Evolutionary conservation across 2,888 invertebrate species (phyloP).

Genomic region (Acleris cristana): DNA sequence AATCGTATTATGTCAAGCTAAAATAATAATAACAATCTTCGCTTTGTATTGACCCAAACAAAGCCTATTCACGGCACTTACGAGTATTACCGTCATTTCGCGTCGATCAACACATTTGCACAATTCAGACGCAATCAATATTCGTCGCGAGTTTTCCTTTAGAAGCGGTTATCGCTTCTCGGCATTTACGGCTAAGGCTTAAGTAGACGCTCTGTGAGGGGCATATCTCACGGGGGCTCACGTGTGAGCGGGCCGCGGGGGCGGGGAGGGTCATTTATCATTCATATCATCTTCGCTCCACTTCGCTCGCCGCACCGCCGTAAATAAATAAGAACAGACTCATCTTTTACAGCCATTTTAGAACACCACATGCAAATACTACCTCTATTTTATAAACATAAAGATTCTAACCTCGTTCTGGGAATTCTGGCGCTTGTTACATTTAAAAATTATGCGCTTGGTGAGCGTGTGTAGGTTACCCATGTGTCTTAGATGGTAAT

Average conservation of each 20-base stretch:
- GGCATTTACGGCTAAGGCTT: constrained; percentile 65
- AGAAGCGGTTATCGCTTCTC: constrained; percentile 70
- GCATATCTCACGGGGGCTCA: constrained; percentile 74
- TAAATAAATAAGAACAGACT: constrained; percentile 84
- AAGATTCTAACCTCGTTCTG: constrained; percentile 45
- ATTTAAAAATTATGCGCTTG: constrained; percentile 52
- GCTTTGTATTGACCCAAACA: not conserved
- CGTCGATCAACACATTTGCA: constrained; percentile 36
- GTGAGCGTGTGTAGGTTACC: constrained; percentile 72
- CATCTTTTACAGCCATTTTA: constrained; percentile 80
- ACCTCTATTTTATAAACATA: constrained; percentile 44
- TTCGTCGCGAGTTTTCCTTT: constrained; percentile 66
- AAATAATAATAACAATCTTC: not conserved
- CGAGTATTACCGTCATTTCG: not conserved
- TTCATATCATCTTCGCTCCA: constrained; percentile 85
- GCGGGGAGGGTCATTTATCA: constrained; percentile 81
- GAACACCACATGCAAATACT: constrained; percentile 49
- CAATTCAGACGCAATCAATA: constrained; percentile 56
- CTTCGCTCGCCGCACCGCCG: constrained; percentile 84
- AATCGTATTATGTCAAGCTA: too few relatives aligned
- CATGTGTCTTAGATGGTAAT: constrained; percentile 75
- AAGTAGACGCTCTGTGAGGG: constrained; percentile 69
- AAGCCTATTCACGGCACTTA: not conserved
- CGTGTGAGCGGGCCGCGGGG: constrained; percentile 68
- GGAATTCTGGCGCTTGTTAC: constrained; percentile 44